Conservation (phyloP, 2,797 vertebrate genomes). For the Manis crassicaudata region DNA sequence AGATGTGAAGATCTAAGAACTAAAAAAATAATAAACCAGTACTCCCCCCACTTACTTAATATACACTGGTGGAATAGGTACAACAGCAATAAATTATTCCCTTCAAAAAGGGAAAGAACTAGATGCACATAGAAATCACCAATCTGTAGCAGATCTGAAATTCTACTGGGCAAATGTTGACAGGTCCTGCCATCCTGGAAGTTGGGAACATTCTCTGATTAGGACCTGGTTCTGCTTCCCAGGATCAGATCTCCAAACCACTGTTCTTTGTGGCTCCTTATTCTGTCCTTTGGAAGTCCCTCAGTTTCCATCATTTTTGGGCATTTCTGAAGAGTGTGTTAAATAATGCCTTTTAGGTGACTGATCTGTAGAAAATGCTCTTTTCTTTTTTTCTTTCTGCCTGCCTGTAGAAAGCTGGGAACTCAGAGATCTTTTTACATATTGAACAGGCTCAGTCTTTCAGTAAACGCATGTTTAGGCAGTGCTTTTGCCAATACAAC, state of each 20-base stretch:
- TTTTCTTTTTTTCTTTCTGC: background rate
- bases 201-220: background rate
- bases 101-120: constrained; percentile 32
- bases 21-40: background rate
- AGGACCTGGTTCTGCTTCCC: background rate
- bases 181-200: background rate
- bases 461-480: background rate
- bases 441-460: background rate
- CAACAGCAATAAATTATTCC: background rate
- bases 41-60: background rate
- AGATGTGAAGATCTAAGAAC: constrained; percentile 20
- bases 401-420: background rate
- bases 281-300: background rate
- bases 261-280: background rate
- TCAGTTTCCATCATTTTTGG: background rate
- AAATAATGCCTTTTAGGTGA: background rate
- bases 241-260: background rate
- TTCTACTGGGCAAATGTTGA: background rate
- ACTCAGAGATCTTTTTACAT: background rate
- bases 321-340: background rate
- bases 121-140: background rate
- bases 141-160: constrained; percentile 28
- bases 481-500: background rate
- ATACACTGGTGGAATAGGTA: background rate
- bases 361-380: background rate